phyloP scores from a whole-genome alignment of 2,113 vertebrate genomes.

The Syrrhaptes paradoxus region DNA sequence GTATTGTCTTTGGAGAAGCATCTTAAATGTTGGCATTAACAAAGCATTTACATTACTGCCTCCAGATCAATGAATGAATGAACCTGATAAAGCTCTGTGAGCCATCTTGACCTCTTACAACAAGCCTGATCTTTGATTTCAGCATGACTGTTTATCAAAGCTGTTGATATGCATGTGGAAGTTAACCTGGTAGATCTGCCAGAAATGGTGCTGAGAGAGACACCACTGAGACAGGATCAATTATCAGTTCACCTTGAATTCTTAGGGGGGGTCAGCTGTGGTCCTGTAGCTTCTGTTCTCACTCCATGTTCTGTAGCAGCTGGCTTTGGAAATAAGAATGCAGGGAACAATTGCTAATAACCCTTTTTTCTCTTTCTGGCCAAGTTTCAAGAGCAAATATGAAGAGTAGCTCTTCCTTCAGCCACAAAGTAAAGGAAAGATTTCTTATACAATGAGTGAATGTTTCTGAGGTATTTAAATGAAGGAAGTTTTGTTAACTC shows the following conservation, averaged over 20 bases:
- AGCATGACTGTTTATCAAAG: fast-evolving
- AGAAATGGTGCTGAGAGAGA: background rate
- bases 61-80: background rate
- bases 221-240: background rate
- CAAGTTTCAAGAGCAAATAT: background rate
- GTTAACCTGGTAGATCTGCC: background rate
- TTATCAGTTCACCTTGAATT: background rate
- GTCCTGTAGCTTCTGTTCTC: background rate
- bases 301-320: background rate
- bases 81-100: background rate
- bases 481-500: background rate
- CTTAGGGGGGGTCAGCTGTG: background rate
- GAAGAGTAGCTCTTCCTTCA: background rate
- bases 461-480: background rate
- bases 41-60: background rate
- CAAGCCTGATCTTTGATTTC: background rate
- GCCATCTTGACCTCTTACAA: background rate
- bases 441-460: background rate
- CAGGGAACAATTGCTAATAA: background rate
- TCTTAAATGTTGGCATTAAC: background rate
- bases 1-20: background rate
- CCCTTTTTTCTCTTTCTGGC: background rate
- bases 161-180: fast-evolving
- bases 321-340: background rate
- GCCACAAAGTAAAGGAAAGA: background rate